Base-by-base conservation (phyloP, 2,888 invertebrate species). In the Seladonia tumulorum region DNA sequence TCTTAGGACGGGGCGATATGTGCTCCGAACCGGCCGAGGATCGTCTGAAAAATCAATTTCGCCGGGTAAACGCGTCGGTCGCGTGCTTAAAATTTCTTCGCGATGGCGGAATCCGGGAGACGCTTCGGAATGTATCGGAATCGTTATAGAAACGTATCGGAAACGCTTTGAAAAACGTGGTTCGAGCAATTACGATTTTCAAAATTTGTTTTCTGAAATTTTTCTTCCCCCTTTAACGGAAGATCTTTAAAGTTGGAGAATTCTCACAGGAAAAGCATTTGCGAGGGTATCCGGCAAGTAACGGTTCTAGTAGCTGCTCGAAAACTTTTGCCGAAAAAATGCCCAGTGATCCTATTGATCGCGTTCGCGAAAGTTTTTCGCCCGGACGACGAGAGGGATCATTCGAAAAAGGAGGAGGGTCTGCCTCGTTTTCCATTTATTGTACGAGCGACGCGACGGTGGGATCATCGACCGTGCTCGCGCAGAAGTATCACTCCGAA, bases 401-500 rank as follows among this genome's bases (percentile, higher is more conserved):
- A 12, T 60, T 16, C 10, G n/a, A 42, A 25, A 68, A 82, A 70
- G 35, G 22, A 22, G 47, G 45, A 73, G 39, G 57, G 63, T 76
- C 53, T n/a, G n/a, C n/a, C n/a, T 29, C 35, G 25, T 72, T 45
- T 57, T 72, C 75, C 72, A 76, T 78, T 76, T 60, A 83, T 79
- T n/a, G 63, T 25, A 45, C 57, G 4, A n/a, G n/a, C 22, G 63
- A n/a, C 60, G 25, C 45, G 16, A n/a, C 22, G 29, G 35, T 74
- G 68, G 70, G 72, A 86, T 81, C 57, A 53, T 78, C 63, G 66
- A 70, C 60, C 71, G 70, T 57, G 75, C 68, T 53, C 71, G 68
- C 49, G 25, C 57, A 39, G 35, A 74, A 88, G 85, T 81, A 83
- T 87, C 87, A 77, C 77, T 87, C 76, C 70, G 76, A 87, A 81